A percentile compares a stretch with the other conserved stretches of the same genome.
These are phyloP conservation scores for Coptodon rendalli DNA, from an alignment of 2,113 vertebrate genomes.

Conservation along the genomic window DNA sequence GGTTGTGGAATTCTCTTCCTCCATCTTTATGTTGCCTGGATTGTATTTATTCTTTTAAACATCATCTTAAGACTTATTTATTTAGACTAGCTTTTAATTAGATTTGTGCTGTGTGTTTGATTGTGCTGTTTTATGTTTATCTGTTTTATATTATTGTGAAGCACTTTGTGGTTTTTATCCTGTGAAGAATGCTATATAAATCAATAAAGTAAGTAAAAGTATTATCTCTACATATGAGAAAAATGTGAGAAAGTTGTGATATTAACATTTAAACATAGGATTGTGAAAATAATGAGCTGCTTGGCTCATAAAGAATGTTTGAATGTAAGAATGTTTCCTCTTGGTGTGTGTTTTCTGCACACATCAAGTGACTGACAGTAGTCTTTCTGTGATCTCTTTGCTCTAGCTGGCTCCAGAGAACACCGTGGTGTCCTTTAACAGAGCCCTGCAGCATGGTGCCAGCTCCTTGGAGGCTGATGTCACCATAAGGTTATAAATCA, in stretches of 20 bases:
- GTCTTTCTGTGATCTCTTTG: not conserved
- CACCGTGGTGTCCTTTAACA: slow-evolving; percentile 91
- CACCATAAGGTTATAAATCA: slow-evolving; percentile 76
- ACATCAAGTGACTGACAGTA: not conserved
- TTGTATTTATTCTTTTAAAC: too few relatives aligned
- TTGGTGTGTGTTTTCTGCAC: not conserved
- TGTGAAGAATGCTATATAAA: too few relatives aligned
- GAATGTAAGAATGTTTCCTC: not conserved
- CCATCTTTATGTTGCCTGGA: too few relatives aligned
- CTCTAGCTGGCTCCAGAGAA: slow-evolving; percentile 91
- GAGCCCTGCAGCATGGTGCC: slow-evolving; percentile 83
- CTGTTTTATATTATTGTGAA: too few relatives aligned
- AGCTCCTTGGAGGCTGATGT: slow-evolving; percentile 86
- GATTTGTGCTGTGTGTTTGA: too few relatives aligned
- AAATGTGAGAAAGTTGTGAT: not conserved
- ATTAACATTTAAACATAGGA: not conserved
- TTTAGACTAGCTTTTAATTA: too few relatives aligned
- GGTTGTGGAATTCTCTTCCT: too few relatives aligned
- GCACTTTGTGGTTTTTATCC: too few relatives aligned
- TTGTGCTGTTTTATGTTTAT: too few relatives aligned
- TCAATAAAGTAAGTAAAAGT: not conserved
- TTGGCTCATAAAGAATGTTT: not conserved
- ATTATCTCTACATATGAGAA: not conserved
- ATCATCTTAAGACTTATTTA: too few relatives aligned
- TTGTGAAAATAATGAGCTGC: not conserved